Percentiles rank a stretch among this genome's conserved stretches.
Evolutionary conservation across 23 tunicate genomes (phyloP).

Genomic region (Styela plicata): DNA sequence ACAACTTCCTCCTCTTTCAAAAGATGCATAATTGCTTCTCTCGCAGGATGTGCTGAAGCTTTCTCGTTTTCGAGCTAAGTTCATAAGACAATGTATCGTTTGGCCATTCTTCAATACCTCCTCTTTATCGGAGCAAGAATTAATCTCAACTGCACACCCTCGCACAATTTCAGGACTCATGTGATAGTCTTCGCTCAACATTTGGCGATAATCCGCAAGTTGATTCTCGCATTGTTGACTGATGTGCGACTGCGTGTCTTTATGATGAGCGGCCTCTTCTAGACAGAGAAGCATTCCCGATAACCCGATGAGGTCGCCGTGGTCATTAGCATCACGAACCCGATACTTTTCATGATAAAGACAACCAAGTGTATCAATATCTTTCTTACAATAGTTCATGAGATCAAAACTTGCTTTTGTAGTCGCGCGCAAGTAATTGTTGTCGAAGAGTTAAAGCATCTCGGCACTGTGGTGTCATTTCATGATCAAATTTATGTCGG

Average conservation of each 20-base stretch:
- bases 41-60: neutral
- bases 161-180: conserved; percentile 70
- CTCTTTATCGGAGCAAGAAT: conserved; percentile 29
- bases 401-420: conserved; percentile 67
- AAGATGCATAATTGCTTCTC: conserved; percentile 30
- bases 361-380: conserved; percentile 36
- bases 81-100: conserved; percentile 80
- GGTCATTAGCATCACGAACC: conserved; percentile 18
- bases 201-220: conserved; percentile 48
- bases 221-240: conserved; percentile 40
- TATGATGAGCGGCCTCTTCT: conserved; percentile 27
- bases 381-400: conserved; percentile 28
- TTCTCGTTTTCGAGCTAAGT: conserved; percentile 26
- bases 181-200: conserved; percentile 72
- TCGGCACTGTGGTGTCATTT: conserved; percentile 66
- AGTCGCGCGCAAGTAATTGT: conserved; percentile 62
- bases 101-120: conserved; percentile 46
- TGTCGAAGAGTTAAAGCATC: conserved; percentile 78
- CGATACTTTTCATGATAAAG: conserved; percentile 1
- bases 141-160: conserved; percentile 42
- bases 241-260: neutral
- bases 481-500: conserved; percentile 68
- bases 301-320: conserved; percentile 39
- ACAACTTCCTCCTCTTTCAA: conserved; percentile 62
- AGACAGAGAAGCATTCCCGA: conserved; percentile 62